Percentiles rank a stretch among this genome's conserved stretches.
phyloP scores from a whole-genome alignment of 2,888 invertebrate genomes.

The Trissolcus brochymenae region DNA sequence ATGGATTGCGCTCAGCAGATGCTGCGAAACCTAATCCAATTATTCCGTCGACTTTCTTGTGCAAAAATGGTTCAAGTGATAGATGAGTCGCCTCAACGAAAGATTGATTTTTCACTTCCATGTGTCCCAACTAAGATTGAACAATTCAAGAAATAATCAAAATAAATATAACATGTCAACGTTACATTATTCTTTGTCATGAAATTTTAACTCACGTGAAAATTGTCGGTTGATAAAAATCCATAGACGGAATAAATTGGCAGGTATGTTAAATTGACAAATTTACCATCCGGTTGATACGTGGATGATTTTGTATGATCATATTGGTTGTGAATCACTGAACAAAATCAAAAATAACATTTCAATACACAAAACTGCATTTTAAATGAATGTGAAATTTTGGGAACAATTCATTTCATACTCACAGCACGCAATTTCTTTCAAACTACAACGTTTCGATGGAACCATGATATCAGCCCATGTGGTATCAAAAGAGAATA shows the following conservation, averaged over 20 bases:
- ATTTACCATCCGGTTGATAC: slow-evolving; percentile 80
- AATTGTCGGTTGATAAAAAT: slow-evolving; percentile 81
- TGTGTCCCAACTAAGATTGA: slow-evolving; percentile 79
- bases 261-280: slow-evolving; percentile 78
- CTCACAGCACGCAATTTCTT: slow-evolving; percentile 77
- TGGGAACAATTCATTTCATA: slow-evolving; percentile 27
- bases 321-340: slow-evolving; percentile 83
- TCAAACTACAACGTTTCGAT: slow-evolving; percentile 74
- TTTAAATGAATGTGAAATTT: slow-evolving; percentile 1
- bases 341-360: slow-evolving; percentile 59
- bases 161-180: background rate
- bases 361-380: too few species aligned
- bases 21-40: slow-evolving; percentile 81
- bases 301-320: slow-evolving; percentile 82
- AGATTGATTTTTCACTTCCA: slow-evolving; percentile 80
- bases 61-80: slow-evolving; percentile 80
- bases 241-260: slow-evolving; percentile 81
- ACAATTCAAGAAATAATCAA: slow-evolving; percentile 30
- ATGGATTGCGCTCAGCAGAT: slow-evolving; percentile 78
- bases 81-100: slow-evolving; percentile 84
- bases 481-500: slow-evolving; percentile 78
- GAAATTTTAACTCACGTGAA: slow-evolving; percentile 67
- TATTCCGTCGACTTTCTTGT: slow-evolving; percentile 84
- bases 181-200: background rate
- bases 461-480: slow-evolving; percentile 77